Evolutionary conservation across 2,797 vertebrate species (phyloP).

Genomic region (Heliangelus exortis): DNA sequence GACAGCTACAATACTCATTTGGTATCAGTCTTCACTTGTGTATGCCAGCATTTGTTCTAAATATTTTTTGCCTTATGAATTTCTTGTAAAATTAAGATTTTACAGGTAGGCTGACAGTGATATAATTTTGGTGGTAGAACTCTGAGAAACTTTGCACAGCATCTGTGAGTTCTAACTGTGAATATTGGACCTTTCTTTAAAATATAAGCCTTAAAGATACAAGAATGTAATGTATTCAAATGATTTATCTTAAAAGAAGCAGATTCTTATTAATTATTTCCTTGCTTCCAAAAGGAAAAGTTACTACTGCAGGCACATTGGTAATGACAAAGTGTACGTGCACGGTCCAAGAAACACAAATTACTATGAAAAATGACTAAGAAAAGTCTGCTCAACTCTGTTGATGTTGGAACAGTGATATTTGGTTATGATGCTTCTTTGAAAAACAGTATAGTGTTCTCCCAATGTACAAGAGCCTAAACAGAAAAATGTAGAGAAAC

Average conservation of each 20-base stretch:
- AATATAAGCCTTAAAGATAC: neutral
- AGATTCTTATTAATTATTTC: conserved; percentile 46
- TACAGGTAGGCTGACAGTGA: neutral
- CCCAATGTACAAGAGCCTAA: neutral
- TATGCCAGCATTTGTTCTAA: neutral
- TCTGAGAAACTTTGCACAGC: neutral
- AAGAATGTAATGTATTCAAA: neutral
- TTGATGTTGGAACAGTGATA: conserved; percentile 61
- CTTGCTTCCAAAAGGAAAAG: conserved; percentile 46
- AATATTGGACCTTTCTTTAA: neutral
- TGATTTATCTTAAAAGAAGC: conserved; percentile 6
- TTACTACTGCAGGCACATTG: conserved; percentile 26
- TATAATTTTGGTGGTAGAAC: neutral
- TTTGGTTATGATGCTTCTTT: conserved; percentile 59
- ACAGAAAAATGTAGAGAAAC: conserved; percentile 39
- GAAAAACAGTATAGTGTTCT: conserved; percentile 40
- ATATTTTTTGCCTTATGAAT: neutral
- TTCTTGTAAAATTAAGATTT: neutral
- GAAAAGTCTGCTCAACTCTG: conserved; percentile 54
- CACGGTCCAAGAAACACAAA: conserved; percentile 65
- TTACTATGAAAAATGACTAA: conserved; percentile 64
- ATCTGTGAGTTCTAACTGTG: neutral
- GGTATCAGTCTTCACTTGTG: neutral
- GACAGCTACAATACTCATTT: neutral
- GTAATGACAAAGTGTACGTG: conserved; percentile 25